phyloP scores from a whole-genome alignment of 37 sponge, comb jelly and placozoan species.

The Geodia barretti region DNA sequence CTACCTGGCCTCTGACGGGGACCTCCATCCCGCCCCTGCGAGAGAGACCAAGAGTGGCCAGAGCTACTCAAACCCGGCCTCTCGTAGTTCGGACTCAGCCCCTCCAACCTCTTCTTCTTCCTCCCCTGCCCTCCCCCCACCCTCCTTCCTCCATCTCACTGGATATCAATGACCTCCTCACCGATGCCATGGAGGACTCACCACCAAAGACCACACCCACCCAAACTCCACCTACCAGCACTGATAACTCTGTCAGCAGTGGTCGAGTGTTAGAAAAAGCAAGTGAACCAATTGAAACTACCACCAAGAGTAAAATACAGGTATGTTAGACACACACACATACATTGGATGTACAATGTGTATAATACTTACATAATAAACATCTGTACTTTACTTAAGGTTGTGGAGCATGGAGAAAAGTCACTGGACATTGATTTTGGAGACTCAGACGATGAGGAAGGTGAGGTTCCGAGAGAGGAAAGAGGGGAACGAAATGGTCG shows the following conservation, averaged over 20 bases:
- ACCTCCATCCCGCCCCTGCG: conserved; percentile 25
- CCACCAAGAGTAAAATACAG: background rate
- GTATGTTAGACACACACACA: no score
- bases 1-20: conserved; percentile 72
- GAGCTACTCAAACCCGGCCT: conserved; percentile 14
- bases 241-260: background rate
- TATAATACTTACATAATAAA: no score
- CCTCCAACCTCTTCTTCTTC: background rate
- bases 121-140: background rate
- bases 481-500: background rate
- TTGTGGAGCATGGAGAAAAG: conserved; percentile 1
- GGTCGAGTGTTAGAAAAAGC: background rate
- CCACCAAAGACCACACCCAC: conserved; percentile 9
- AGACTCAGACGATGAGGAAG: conserved; percentile 46
- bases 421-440: conserved; percentile 43
- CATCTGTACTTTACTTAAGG: background rate
- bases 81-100: background rate
- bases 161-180: conserved; percentile 59
- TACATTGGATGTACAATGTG: background rate
- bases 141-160: background rate
- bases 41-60: background rate
- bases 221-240: background rate
- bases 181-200: conserved; percentile 61
- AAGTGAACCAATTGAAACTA: no score
- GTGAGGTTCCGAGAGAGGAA: background rate